Conservation (phyloP, 2,797 vertebrate genomes). For the Gobionotothen gibberifrons region DNA sequence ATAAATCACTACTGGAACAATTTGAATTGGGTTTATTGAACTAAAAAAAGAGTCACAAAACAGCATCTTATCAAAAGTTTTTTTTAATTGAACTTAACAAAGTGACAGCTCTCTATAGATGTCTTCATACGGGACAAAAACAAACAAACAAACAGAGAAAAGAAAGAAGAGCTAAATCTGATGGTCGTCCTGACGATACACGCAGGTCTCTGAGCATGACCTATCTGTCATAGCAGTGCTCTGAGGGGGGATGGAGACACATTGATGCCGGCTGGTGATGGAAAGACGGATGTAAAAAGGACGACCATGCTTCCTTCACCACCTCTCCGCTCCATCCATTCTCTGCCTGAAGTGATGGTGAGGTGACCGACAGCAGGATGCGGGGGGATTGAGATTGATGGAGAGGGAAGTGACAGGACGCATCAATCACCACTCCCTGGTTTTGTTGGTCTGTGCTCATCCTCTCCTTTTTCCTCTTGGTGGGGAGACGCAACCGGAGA, state of each 20-base stretch:
- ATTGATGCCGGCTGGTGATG: constrained; percentile 23
- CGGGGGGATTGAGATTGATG: constrained; percentile 43
- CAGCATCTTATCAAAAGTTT: constrained; percentile 74
- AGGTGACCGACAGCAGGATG: constrained; percentile 25
- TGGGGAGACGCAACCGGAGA: constrained; percentile 9
- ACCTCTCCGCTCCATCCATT: constrained; percentile 31
- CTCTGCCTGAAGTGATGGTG: constrained; percentile 34
- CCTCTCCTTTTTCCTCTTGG: constrained; percentile 26
- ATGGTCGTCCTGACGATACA: constrained; percentile 40
- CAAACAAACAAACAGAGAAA: constrained; percentile 48
- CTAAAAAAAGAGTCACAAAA: constrained; percentile 28
- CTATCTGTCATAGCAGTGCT: constrained; percentile 33
- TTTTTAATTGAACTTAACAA: constrained; percentile 74
- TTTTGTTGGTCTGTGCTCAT: constrained; percentile 46
- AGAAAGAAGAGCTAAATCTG: constrained; percentile 33
- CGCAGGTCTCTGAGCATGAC: constrained; percentile 46
- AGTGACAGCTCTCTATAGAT: constrained; percentile 55
- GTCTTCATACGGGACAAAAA: constrained; percentile 56
- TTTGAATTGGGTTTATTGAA: neutral
- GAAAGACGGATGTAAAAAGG: constrained; percentile 22
- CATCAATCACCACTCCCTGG: constrained; percentile 47
- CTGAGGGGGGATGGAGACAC: constrained; percentile 13
- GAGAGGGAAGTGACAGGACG: constrained; percentile 35
- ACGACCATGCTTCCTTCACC: constrained; percentile 27
- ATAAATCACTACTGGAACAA: neutral